Evolutionary conservation across 2,797 vertebrate genomes (phyloP).

Genomic region (Propithecus perrieri): DNA sequence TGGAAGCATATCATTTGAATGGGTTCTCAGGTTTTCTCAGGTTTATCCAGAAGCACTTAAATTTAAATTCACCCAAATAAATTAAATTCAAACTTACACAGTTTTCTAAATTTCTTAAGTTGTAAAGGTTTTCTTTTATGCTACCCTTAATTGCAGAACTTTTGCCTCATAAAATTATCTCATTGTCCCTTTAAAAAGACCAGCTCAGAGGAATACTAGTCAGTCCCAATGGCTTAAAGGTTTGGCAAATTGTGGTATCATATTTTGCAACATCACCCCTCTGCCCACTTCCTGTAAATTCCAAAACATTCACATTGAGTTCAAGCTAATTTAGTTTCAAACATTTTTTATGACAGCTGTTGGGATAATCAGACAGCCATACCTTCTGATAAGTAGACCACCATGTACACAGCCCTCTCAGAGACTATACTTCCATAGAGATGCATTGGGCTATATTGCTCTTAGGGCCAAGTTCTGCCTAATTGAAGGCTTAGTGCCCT

Average conservation of each 20-base stretch:
- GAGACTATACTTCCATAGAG: neutral
- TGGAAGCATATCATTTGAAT: neutral
- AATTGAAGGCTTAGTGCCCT: neutral
- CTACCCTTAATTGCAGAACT: neutral
- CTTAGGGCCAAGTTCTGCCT: neutral
- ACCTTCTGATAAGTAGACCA: neutral
- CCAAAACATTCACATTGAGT: neutral
- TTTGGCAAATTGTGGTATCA: neutral
- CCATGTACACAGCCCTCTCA: neutral
- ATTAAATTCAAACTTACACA: neutral
- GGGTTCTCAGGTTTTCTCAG: neutral
- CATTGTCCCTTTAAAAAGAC: neutral
- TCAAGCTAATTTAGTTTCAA: neutral
- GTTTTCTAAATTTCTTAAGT: neutral
- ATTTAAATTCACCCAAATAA: neutral
- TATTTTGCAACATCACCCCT: neutral
- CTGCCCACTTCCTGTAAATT: neutral
- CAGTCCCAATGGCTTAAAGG: neutral
- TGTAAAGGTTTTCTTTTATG: neutral
- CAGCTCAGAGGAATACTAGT: neutral
- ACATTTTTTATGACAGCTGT: neutral
- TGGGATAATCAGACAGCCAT: neutral
- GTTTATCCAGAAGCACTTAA: neutral
- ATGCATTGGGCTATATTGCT: neutral
- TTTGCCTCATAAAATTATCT: slow-evolving; percentile 10